These are phyloP conservation scores for Hoplostethus atlanticus DNA, from an alignment of 2,797 vertebrate genomes.

Conservation along the genomic window DNA sequence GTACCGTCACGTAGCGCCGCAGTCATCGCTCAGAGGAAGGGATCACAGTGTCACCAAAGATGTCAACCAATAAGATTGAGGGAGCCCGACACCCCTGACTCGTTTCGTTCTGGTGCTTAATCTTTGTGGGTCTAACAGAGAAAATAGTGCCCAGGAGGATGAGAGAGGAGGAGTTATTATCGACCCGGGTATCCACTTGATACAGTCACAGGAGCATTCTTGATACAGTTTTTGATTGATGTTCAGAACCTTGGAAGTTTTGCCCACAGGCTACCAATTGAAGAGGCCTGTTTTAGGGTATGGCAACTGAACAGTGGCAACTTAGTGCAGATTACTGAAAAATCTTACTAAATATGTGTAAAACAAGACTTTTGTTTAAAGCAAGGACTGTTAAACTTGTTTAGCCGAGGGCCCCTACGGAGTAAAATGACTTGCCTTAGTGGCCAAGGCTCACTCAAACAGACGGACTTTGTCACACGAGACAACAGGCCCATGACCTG, in stretches of 20 bases:
- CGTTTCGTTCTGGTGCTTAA: conserved; percentile 29
- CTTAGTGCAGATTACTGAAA: background rate
- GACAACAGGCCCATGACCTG: background rate
- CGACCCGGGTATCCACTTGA: conserved; percentile 5
- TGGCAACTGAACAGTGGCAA: background rate
- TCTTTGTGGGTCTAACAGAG: conserved; percentile 13
- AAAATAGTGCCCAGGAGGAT: background rate
- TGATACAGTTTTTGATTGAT: conserved; percentile 12
- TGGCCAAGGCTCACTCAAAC: background rate
- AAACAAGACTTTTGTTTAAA: background rate
- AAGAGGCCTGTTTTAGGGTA: background rate
- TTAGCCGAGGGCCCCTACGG: too few species aligned
- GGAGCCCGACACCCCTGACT: conserved; percentile 32
- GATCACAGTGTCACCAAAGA: conserved; percentile 50
- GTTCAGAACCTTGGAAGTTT: conserved; percentile 21
- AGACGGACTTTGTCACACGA: background rate
- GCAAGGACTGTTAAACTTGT: too few species aligned
- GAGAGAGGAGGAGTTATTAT: background rate
- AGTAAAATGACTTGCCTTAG: background rate
- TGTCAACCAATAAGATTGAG: conserved; percentile 42
- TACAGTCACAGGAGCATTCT: conserved; percentile 19
- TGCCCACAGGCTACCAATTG: background rate
- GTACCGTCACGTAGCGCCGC: conserved; percentile 30
- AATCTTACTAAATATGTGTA: background rate
- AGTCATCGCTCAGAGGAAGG: conserved; percentile 49